phyloP scores from a whole-genome alignment of 2,888 invertebrate species.

The Lysandra bellargus region DNA sequence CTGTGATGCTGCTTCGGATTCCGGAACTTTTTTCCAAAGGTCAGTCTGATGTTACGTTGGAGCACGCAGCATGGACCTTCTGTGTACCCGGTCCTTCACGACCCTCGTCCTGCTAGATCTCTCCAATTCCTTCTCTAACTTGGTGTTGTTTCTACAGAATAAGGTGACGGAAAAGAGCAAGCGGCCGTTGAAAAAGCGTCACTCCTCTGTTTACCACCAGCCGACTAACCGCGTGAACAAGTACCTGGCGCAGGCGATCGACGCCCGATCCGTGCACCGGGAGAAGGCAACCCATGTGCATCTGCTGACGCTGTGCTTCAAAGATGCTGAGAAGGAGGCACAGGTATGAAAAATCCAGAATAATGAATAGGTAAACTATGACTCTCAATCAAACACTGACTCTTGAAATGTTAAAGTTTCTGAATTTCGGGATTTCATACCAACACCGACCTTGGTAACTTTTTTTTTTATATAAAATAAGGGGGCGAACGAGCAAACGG shows the following conservation, averaged over 20 bases:
- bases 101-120: slow-evolving; percentile 22
- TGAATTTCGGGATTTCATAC: no score
- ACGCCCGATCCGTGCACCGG: slow-evolving; percentile 93
- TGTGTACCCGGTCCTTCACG: slow-evolving; percentile 51
- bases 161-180: slow-evolving; percentile 94
- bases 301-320: slow-evolving; percentile 91
- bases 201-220: slow-evolving; percentile 92
- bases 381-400: no score
- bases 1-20: slow-evolving; percentile 79
- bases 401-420: no score
- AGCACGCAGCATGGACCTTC: slow-evolving; percentile 73
- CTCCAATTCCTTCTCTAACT: slow-evolving; percentile 33
- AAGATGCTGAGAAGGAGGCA: slow-evolving; percentile 90
- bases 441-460: no score
- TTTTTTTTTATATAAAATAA: no score
- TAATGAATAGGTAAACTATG: no score
- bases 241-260: slow-evolving; percentile 94
- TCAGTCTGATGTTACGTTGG: slow-evolving; percentile 65
- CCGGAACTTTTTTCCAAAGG: slow-evolving; percentile 75
- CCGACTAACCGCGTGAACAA: slow-evolving; percentile 95
- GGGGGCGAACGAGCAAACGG: no score
- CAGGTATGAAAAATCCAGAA: slow-evolving; percentile 75
- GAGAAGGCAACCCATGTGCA: slow-evolving; percentile 95
- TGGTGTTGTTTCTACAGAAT: slow-evolving; percentile 79
- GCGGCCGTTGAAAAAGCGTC: slow-evolving; percentile 92